These are phyloP conservation scores for Lota lota DNA, from an alignment of 2,113 vertebrate species.

Conservation along the genomic window DNA sequence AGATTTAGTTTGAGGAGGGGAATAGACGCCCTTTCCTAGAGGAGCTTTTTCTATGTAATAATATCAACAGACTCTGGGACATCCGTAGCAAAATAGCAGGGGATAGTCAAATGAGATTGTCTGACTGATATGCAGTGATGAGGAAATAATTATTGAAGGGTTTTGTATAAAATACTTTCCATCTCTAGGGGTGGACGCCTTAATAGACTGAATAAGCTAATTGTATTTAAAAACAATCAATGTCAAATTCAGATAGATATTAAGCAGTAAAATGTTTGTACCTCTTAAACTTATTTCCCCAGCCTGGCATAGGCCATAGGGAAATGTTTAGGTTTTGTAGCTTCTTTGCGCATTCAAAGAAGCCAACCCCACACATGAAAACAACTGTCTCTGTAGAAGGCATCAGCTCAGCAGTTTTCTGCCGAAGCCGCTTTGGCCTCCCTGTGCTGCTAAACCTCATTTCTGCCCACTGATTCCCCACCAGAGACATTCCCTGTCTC, in stretches of 20 bases:
- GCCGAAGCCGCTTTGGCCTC: constrained; percentile 12
- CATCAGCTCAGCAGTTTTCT: constrained; percentile 6
- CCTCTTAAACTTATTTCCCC: too few species aligned
- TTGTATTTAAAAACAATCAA: too few species aligned
- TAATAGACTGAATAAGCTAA: too few species aligned
- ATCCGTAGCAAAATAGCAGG: constrained; percentile 16
- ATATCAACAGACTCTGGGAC: constrained; percentile 25
- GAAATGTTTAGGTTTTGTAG: too few species aligned
- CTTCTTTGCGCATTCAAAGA: too few species aligned
- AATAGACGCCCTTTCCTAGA: constrained; percentile 26
- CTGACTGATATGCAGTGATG: background rate
- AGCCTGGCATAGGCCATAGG: too few species aligned
- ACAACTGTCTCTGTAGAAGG: too few species aligned
- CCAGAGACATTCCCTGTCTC: constrained; percentile 53
- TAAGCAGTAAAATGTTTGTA: too few species aligned
- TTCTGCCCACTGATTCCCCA: constrained; percentile 46
- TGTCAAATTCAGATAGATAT: too few species aligned
- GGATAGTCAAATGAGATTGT: too few species aligned
- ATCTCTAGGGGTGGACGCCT: background rate
- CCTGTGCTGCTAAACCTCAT: constrained; percentile 31
- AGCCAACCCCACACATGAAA: too few species aligned
- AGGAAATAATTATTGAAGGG: constrained; percentile 2
- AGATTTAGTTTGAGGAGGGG: constrained; percentile 26
- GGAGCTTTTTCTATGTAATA: constrained; percentile 25
- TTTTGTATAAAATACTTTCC: constrained; percentile 1